Base-by-base conservation (phyloP, 2,113 vertebrate species). In the Agapornis roseicollis region DNA sequence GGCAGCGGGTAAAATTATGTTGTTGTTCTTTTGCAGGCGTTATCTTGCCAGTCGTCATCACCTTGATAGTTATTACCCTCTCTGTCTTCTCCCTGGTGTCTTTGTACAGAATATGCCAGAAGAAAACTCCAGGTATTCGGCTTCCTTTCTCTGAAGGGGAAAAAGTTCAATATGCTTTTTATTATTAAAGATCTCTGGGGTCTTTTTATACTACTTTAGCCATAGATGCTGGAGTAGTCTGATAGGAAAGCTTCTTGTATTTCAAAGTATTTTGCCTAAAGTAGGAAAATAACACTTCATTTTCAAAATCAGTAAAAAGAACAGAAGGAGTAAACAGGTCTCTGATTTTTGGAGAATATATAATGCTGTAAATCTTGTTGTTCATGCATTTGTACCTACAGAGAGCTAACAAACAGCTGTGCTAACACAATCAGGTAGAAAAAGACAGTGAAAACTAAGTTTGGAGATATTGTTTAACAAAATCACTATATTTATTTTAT, bases 61-160 rank as follows among this genome's bases (percentile, higher is more conserved):
- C 98, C 58, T 53, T 98, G 92, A 98, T 98, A 86, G 97, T 97
- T 71, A 97, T 98, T 70, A 98, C 97, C 13, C 93, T 98, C 46
- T 94, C 92, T 70, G 96, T 97, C 60, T 98, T 98, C 95, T 95
- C 72, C 15, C 93, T 98, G 76, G 97, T 98, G 94, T 97, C 97
- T 84, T 95, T 98, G 84, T 98, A 97, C 85, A 98, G 95, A 91
- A 96, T 98, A 93, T 98, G 97, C 91, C 94, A 96, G 95, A 98
- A 97, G 93, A 97, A 95, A 96, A 96, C 97, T 35, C 97, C 97
- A 97, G 98, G 98, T 98, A 97, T 79, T 84, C 79, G 56, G 24
- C 80, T 88, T 58, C 23, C 28, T 81, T 93, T 68, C 63, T 74
- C 13, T 8, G 31, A 7, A 7, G 3, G 4, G 17, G 4, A 1